Evolutionary conservation across 2,113 vertebrate species (phyloP).

Genomic region (Saccopteryx leptura): DNA sequence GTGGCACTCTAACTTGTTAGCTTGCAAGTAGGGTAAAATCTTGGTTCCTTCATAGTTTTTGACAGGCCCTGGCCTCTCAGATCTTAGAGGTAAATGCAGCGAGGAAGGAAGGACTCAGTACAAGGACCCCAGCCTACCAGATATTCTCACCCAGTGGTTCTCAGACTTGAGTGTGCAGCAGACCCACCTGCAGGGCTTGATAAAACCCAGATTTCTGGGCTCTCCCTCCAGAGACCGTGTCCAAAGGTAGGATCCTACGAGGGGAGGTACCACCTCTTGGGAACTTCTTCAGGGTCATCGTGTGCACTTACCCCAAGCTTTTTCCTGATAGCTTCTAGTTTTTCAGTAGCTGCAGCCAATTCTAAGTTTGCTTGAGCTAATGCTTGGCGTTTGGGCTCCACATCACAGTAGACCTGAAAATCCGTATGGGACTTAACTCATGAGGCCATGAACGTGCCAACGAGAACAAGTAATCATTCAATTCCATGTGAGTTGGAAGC

Average conservation of each 20-base stretch:
- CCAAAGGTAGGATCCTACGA: neutral
- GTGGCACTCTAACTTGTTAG: neutral
- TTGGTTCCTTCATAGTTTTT: neutral
- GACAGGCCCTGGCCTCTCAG: neutral
- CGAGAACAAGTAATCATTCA: neutral
- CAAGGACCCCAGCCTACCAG: neutral
- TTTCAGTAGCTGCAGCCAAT: constrained; percentile 89
- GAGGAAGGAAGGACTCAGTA: neutral
- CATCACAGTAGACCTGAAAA: constrained; percentile 91
- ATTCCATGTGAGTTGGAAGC: neutral
- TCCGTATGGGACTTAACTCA: neutral
- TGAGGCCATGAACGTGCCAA: neutral
- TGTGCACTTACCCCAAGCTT: constrained; percentile 89
- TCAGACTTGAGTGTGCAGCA: neutral
- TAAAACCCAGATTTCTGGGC: neutral
- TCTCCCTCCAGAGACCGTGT: too few species aligned
- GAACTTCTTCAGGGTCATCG: neutral
- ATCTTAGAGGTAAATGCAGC: neutral
- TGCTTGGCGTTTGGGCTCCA: constrained; percentile 89
- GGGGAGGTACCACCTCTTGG: neutral
- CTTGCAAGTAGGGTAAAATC: neutral
- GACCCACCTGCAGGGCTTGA: neutral
- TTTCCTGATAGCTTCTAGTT: constrained; percentile 88
- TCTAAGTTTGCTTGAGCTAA: constrained; percentile 90
- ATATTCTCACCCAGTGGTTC: neutral